A percentile compares a stretch with the other conserved stretches of the same genome.
These are phyloP conservation scores for Cotesia vestalis DNA, from an alignment of 1,140 invertebrate genomes.

Conservation along the genomic window DNA sequence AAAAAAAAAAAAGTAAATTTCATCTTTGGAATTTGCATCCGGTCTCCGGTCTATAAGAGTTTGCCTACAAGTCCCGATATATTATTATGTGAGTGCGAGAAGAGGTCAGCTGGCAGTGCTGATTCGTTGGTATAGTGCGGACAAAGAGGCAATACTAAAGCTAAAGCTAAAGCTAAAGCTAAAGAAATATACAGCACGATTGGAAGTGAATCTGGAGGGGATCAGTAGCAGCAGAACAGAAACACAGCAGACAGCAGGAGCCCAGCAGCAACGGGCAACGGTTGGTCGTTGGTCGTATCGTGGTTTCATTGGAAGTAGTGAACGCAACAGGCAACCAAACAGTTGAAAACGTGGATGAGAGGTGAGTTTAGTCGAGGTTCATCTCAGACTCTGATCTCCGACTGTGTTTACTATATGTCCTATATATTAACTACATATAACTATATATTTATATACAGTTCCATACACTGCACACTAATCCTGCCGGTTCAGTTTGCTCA, in stretches of 20 bases:
- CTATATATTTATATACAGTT: too few relatives aligned
- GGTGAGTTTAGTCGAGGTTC: too few relatives aligned
- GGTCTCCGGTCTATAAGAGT: neutral
- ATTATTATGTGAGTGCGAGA: slow-evolving; percentile 14
- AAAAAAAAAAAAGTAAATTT: slow-evolving; percentile 28
- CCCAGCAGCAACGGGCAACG: slow-evolving; percentile 1
- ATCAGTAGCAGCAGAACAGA: neutral
- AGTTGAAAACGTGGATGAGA: too few relatives aligned
- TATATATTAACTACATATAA: too few relatives aligned
- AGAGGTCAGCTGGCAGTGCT: slow-evolving; percentile 14
- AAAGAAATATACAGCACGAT: slow-evolving; percentile 1
- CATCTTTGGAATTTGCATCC: slow-evolving; percentile 38
- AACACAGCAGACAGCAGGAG: slow-evolving; percentile 9
- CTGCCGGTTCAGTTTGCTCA: too few relatives aligned
- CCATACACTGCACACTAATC: too few relatives aligned
- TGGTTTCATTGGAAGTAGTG: neutral
- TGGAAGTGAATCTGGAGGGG: neutral
- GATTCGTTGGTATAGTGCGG: neutral
- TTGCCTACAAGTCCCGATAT: too few relatives aligned
- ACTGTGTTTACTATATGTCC: neutral
- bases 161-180: too few relatives aligned
- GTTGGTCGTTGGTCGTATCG: neutral
- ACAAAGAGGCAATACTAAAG: neutral
- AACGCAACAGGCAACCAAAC: neutral
- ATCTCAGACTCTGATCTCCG: neutral